Conservation (phyloP, 2,888 invertebrate genomes). For the Capitulum mitella region DNA sequence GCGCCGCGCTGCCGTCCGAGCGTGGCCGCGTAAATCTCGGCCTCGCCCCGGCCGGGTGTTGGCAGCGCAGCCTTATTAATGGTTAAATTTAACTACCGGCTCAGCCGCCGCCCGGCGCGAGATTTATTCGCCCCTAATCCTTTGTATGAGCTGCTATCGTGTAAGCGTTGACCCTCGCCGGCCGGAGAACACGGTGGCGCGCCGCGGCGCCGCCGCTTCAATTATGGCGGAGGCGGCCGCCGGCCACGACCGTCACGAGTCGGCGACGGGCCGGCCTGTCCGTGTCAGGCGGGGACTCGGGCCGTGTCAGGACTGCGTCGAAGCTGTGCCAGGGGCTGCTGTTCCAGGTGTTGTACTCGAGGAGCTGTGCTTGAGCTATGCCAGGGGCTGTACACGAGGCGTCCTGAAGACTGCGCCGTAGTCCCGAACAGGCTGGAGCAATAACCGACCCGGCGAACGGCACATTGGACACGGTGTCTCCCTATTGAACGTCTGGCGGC, state of each 20-base stretch:
- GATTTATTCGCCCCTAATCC: not conserved
- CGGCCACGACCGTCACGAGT: not conserved
- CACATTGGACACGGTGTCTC: no score
- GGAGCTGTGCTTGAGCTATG: no score
- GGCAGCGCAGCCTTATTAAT: slow-evolving; percentile 4
- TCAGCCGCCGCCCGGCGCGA: not conserved
- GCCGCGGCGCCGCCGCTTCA: not conserved
- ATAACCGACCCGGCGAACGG: no score
- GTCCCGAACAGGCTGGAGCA: no score
- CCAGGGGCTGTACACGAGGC: no score
- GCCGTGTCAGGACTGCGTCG: no score
- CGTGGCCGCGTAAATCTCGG: not conserved
- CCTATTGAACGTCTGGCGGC: no score
- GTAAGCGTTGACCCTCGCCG: not conserved
- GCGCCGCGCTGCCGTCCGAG: no score
- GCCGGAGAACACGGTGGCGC: not conserved
- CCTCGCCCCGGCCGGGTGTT: not conserved
- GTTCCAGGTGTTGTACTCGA: no score
- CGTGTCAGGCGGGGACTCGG: no score
- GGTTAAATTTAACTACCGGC: not conserved
- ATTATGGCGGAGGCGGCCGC: not conserved
- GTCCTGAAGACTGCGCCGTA: no score
- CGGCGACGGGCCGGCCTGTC: not conserved
- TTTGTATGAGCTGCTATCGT: not conserved
- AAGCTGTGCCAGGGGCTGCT: no score